Conservation (phyloP, 2,888 invertebrate species). For the Thecocarcelia acutangulata region DNA sequence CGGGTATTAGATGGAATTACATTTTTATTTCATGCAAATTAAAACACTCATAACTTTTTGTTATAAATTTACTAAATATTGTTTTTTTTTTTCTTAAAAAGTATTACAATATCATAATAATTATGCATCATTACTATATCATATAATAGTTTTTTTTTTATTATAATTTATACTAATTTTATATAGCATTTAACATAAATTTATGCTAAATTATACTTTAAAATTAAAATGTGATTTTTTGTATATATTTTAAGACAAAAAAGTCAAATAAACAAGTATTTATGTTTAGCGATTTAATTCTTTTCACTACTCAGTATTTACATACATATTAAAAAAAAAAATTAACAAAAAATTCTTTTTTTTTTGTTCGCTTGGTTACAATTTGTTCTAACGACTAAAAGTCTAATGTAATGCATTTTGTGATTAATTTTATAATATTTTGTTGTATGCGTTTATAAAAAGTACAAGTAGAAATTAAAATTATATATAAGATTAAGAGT, state of each 20-base stretch:
- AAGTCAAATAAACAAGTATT: conserved; percentile 12
- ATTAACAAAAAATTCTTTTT: conserved; percentile 8
- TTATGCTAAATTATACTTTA: conserved; percentile 36
- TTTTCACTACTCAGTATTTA: conserved; percentile 54
- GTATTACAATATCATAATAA: conserved; percentile 52
- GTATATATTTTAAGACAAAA: not conserved
- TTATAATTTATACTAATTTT: conserved; percentile 45
- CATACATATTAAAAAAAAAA: conserved; percentile 59
- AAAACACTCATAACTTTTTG: conserved; percentile 22
- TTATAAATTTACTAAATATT: conserved; percentile 51
- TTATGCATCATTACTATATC: conserved; percentile 16
- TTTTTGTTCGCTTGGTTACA: conserved; percentile 53
- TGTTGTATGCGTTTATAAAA: conserved; percentile 14
- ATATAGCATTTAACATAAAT: conserved; percentile 45
- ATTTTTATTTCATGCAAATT: not conserved
- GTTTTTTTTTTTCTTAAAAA: conserved; percentile 42
- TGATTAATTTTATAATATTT: conserved; percentile 31
- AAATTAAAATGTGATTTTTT: conserved; percentile 24
- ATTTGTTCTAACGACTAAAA: conserved; percentile 46
- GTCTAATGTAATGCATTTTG: conserved; percentile 41
- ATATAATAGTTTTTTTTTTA: conserved; percentile 10
- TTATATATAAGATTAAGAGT: conserved; percentile 42
- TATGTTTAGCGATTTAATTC: conserved; percentile 11
- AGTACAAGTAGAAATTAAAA: conserved; percentile 27
- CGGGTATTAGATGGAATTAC: no score